Evolutionary conservation across 2,113 vertebrate genomes (phyloP).

Genomic region (Dipodomys ordii): DNA sequence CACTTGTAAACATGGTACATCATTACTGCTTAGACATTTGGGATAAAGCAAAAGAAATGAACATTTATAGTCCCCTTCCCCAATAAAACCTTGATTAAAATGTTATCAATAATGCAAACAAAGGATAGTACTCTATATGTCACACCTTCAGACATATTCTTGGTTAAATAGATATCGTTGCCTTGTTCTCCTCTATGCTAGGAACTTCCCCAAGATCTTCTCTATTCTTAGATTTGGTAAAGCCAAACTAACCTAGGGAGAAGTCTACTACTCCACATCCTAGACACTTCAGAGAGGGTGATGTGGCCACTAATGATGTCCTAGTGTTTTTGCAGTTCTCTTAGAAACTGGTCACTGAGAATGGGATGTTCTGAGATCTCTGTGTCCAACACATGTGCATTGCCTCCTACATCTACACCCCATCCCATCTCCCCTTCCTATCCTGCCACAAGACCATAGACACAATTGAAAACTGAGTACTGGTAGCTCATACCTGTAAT

Average conservation of each 20-base stretch:
- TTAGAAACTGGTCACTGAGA: no score
- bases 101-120: conserved; percentile 10
- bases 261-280: neutral
- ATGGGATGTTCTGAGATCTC: neutral
- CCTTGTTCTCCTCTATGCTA: neutral
- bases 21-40: neutral
- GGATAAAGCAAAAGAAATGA: neutral
- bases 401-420: neutral
- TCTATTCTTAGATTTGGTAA: neutral
- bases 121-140: neutral
- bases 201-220: neutral
- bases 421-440: neutral
- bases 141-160: neutral
- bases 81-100: neutral
- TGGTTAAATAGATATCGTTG: neutral
- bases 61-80: neutral
- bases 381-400: no score
- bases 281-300: neutral
- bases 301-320: neutral
- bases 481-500: no score
- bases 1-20: neutral
- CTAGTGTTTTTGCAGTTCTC: neutral
- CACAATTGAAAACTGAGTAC: neutral
- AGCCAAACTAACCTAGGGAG: neutral
- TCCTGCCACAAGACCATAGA: neutral